Evolutionary conservation across 2,797 vertebrate species (phyloP).

Genomic region (Clarias pachynema): DNA sequence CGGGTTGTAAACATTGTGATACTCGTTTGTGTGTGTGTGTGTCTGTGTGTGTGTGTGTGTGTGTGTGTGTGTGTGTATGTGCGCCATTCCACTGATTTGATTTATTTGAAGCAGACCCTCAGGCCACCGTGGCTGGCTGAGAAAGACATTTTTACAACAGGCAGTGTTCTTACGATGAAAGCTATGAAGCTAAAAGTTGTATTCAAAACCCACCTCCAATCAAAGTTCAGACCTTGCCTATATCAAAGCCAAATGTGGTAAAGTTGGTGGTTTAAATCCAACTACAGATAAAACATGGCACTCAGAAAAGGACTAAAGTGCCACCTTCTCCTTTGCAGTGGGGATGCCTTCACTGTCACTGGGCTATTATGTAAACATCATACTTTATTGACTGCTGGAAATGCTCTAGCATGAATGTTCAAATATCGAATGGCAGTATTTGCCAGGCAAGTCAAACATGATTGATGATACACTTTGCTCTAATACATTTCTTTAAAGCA

Average conservation of each 20-base stretch:
- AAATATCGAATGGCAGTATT: slow-evolving; percentile 12
- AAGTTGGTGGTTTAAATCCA: not conserved
- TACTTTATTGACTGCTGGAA: not conserved
- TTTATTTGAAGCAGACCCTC: slow-evolving; percentile 15
- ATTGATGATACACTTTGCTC: slow-evolving; percentile 7
- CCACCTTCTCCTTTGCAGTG: not conserved
- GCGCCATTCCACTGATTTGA: slow-evolving; percentile 16
- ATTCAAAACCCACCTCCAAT: slow-evolving; percentile 9
- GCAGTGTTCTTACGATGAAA: not conserved
- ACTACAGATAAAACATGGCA: slow-evolving; percentile 5
- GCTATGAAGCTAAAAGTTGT: slow-evolving; percentile 8
- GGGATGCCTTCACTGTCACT: not conserved
- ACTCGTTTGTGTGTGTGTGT: slow-evolving; percentile 14
- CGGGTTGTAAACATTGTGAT: slow-evolving; percentile 22
- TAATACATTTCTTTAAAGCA: not conserved
- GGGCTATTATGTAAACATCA: not conserved
- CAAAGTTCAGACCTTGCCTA: not conserved
- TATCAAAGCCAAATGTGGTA: slow-evolving; percentile 1
- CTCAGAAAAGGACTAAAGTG: not conserved
- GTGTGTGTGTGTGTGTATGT: not conserved
- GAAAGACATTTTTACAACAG: slow-evolving; percentile 16
- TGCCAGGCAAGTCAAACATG: not conserved
- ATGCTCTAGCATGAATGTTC: not conserved
- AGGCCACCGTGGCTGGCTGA: slow-evolving; percentile 5
- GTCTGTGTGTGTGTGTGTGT: not conserved